Evolutionary conservation across 2,888 invertebrate genomes (phyloP).

Genomic region (Megamerina dolium): DNA sequence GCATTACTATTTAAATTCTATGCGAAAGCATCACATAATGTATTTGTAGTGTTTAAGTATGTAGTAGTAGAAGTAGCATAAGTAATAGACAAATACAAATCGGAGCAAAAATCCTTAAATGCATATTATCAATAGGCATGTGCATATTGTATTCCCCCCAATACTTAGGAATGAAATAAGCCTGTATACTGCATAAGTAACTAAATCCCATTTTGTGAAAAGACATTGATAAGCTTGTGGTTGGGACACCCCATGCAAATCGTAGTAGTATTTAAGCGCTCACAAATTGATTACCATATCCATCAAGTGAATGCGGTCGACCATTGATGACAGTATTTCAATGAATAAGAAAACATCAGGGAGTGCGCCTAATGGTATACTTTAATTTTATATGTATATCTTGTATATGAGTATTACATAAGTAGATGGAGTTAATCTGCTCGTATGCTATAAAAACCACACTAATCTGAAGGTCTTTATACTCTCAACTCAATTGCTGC

Average conservation of each 20-base stretch:
- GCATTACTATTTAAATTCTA: too few relatives aligned
- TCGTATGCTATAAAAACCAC: too few relatives aligned
- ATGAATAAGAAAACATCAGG: conserved; percentile 5
- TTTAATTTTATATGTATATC: conserved; percentile 9
- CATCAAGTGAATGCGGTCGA: conserved; percentile 35
- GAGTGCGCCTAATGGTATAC: conserved; percentile 17
- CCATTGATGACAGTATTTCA: not conserved
- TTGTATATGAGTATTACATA: too few relatives aligned
- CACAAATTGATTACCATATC: conserved; percentile 42
- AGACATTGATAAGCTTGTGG: conserved; percentile 1
- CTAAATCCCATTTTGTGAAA: conserved; percentile 2
- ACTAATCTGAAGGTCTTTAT: too few relatives aligned
- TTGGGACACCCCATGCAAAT: conserved; percentile 7
- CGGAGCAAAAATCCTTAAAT: not conserved
- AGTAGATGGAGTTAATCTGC: too few relatives aligned
- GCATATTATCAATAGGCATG: too few relatives aligned
- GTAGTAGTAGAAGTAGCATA: not conserved
- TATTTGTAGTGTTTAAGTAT: not conserved
- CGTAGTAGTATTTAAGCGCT: conserved; percentile 28
- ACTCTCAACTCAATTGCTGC: too few relatives aligned
- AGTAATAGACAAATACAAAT: too few relatives aligned
- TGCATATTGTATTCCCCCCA: too few relatives aligned
- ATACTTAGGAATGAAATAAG: too few relatives aligned
- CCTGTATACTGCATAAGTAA: too few relatives aligned
- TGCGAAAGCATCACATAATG: not conserved